Evolutionary conservation across 2,797 vertebrate genomes (phyloP).

Genomic region (Balearica regulorum): DNA sequence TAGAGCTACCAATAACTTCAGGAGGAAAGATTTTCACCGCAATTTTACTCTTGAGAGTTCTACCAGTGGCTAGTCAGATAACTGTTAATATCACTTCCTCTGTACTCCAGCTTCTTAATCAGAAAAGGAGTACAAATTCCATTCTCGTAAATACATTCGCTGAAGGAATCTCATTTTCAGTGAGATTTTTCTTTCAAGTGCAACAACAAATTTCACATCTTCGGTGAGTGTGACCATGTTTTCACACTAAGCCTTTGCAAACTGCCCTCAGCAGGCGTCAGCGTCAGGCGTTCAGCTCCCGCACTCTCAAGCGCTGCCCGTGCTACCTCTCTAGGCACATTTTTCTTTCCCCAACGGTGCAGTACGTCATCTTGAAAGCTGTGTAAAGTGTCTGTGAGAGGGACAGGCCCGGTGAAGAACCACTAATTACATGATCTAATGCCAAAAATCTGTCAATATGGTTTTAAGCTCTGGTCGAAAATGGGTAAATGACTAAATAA

Average conservation of each 20-base stretch:
- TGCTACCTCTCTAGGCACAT: background rate
- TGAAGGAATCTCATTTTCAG: background rate
- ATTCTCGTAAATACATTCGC: background rate
- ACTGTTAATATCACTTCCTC: background rate
- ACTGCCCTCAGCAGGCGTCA: background rate
- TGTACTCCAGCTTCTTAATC: background rate
- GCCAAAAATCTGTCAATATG: background rate
- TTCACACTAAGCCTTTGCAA: background rate
- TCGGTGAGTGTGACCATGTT: background rate
- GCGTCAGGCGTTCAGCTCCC: background rate
- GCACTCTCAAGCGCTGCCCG: background rate
- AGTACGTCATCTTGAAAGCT: background rate
- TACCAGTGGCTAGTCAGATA: background rate
- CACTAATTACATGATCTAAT: background rate
- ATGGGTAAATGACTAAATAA: background rate
- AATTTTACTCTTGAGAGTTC: background rate
- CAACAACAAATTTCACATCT: conserved; percentile 9
- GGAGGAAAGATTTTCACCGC: background rate
- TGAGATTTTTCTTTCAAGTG: background rate
- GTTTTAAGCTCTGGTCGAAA: background rate
- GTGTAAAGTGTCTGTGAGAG: background rate
- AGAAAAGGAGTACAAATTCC: background rate
- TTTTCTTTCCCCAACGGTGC: background rate
- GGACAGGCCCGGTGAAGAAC: background rate
- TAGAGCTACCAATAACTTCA: background rate